A percentile compares a stretch with the other conserved stretches of the same genome.
phyloP scores from a whole-genome alignment of 1,140 invertebrate species.

The Anoplolepis gracilipes region DNA sequence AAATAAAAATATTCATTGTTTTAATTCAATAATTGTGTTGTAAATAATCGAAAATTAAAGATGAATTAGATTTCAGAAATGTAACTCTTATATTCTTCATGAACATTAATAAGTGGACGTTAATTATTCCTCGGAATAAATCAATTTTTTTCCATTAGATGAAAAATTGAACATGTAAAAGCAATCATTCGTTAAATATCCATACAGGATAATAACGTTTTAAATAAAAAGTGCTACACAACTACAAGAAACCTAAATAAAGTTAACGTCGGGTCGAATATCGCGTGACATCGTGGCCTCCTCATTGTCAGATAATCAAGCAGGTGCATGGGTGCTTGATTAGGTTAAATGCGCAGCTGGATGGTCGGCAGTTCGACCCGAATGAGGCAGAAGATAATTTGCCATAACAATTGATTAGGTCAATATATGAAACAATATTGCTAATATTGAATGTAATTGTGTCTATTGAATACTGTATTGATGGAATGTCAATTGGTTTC shows the following conservation, averaged over 20 bases:
- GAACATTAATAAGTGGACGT: not conserved
- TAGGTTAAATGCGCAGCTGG: constrained; percentile 28
- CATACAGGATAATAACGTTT: not conserved
- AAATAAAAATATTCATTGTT: not conserved
- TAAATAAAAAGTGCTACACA: not conserved
- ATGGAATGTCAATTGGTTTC: constrained; percentile 9
- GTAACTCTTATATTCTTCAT: not conserved
- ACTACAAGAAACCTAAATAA: constrained; percentile 6
- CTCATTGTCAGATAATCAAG: constrained; percentile 45
- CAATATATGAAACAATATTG: constrained; percentile 13
- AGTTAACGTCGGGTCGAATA: not conserved
- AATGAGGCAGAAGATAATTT: constrained; percentile 26
- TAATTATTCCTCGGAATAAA: not conserved
- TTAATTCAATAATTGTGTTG: no score
- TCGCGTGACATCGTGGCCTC: constrained; percentile 13
- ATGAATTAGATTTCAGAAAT: not conserved
- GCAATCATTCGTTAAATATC: not conserved
- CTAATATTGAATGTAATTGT: constrained; percentile 38
- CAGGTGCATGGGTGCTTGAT: constrained; percentile 30
- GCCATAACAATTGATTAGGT: constrained; percentile 42
- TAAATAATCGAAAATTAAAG: not conserved
- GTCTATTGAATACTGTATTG: constrained; percentile 4
- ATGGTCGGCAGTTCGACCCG: not conserved
- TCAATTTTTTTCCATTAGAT: not conserved
- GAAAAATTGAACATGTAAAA: not conserved